Conservation (phyloP, 1,140 invertebrate species). For the Bilobella aurantiaca region DNA sequence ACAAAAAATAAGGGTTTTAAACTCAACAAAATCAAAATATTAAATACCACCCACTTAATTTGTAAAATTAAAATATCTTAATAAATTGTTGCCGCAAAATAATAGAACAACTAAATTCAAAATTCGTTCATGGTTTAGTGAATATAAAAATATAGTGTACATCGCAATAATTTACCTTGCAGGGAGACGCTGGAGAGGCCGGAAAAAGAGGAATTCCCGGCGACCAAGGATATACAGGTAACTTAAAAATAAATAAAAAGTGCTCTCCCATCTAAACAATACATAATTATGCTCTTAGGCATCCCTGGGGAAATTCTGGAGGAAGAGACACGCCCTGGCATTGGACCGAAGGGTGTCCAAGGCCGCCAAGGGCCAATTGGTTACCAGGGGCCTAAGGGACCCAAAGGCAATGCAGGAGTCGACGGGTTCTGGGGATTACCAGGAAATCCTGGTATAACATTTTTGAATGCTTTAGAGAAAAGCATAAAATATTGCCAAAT, state of each 20-base stretch:
- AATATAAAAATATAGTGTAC: too few relatives aligned
- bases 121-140: too few relatives aligned
- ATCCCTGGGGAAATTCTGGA: background rate
- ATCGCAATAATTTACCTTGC: background rate
- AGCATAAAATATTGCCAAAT: background rate
- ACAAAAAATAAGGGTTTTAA: too few relatives aligned
- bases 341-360: conserved; percentile 2
- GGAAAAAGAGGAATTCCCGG: conserved; percentile 23
- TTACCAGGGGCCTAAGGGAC: conserved; percentile 11
- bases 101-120: too few relatives aligned
- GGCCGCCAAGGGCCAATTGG: conserved; percentile 21
- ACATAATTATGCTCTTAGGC: background rate
- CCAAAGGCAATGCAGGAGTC: conserved; percentile 4
- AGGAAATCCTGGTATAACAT: background rate
- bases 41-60: too few relatives aligned
- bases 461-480: background rate
- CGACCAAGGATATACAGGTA: conserved; percentile 20
- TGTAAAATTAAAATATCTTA: too few relatives aligned
- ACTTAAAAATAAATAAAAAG: background rate
- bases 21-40: too few relatives aligned
- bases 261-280: background rate
- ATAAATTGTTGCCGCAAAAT: background rate
- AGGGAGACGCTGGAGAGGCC: conserved; percentile 22
- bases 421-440: background rate
- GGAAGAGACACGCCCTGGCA: conserved; percentile 1